These are phyloP conservation scores for Drosophila merina DNA, from an alignment of 2,888 invertebrate genomes.

Conservation along the genomic window DNA sequence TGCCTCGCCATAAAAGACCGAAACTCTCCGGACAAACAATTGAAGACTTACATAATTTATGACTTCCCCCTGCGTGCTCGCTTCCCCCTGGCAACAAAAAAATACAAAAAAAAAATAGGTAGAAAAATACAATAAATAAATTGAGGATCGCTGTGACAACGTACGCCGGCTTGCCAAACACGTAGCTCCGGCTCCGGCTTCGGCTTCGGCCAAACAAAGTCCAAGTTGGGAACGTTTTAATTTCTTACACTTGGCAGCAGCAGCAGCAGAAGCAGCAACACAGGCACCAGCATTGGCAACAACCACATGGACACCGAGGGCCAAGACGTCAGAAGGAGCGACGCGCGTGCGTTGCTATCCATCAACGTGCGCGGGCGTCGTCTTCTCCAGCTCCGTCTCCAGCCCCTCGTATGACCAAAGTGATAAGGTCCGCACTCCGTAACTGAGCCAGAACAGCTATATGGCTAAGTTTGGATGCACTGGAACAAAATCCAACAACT, in stretches of 20 bases:
- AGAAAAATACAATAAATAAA: slow-evolving; percentile 78
- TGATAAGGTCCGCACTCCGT: slow-evolving; percentile 45
- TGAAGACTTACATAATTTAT: slow-evolving; percentile 75
- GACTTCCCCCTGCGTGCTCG: slow-evolving; percentile 64
- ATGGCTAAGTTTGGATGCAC: slow-evolving; percentile 19
- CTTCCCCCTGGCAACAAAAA: slow-evolving; percentile 31
- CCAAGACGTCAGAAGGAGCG: slow-evolving; percentile 24
- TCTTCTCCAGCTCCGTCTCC: too few relatives aligned
- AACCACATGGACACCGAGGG: neutral
- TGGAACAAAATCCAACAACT: neutral
- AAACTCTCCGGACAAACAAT: slow-evolving; percentile 27
- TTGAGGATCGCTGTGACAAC: slow-evolving; percentile 69
- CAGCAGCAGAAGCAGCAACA: slow-evolving; percentile 14
- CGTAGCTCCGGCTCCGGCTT: slow-evolving; percentile 56
- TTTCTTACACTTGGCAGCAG: slow-evolving; percentile 77
- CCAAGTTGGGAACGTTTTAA: slow-evolving; percentile 79
- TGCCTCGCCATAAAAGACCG: slow-evolving; percentile 66
- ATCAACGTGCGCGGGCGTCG: slow-evolving; percentile 76
- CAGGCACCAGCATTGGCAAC: neutral
- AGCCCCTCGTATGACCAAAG: slow-evolving; percentile 50
- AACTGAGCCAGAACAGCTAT: slow-evolving; percentile 32
- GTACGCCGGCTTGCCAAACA: slow-evolving; percentile 73
- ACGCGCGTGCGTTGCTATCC: slow-evolving; percentile 77
- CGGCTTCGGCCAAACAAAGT: slow-evolving; percentile 64
- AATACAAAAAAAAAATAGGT: slow-evolving; percentile 42